These are phyloP conservation scores for Oxyteleia sp. DNA, from an alignment of 2,888 invertebrate genomes.

Conservation along the genomic window DNA sequence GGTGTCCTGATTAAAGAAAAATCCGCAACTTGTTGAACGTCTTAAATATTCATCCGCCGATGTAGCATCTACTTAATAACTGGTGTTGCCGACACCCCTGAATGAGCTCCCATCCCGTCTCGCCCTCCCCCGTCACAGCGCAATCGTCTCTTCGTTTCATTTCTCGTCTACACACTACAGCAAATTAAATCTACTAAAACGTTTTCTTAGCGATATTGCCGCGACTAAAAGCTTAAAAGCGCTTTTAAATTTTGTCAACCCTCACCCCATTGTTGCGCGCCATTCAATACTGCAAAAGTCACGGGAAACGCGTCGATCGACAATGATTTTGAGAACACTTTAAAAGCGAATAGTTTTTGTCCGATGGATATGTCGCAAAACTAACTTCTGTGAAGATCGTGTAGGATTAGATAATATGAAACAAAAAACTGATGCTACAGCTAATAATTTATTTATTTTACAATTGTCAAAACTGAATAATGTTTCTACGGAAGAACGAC, in stretches of 20 bases:
- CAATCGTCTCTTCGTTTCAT: slow-evolving; percentile 54
- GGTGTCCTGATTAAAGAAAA: slow-evolving; percentile 81
- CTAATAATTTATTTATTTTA: too few relatives aligned
- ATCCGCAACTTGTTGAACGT: slow-evolving; percentile 87
- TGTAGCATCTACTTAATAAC: slow-evolving; percentile 86
- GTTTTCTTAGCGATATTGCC: slow-evolving; percentile 85
- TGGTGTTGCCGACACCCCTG: slow-evolving; percentile 83
- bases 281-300: slow-evolving; percentile 34
- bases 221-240: slow-evolving; percentile 84
- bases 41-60: slow-evolving; percentile 87
- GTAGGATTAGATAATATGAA: background rate
- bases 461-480: too few relatives aligned
- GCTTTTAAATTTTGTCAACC: slow-evolving; percentile 84
- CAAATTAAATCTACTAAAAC: slow-evolving; percentile 86
- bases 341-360: slow-evolving; percentile 11
- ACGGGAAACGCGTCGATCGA: slow-evolving; percentile 1
- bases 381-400: background rate
- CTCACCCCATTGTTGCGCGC: slow-evolving; percentile 50
- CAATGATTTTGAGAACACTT: slow-evolving; percentile 32
- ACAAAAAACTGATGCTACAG: too few relatives aligned
- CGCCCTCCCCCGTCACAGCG: slow-evolving; percentile 69
- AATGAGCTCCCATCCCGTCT: slow-evolving; percentile 75
- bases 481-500: too few relatives aligned
- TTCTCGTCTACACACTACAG: slow-evolving; percentile 73
- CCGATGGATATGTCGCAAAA: slow-evolving; percentile 5